Conservation (phyloP, 2,113 vertebrate species). For the Vanacampus margaritifer region DNA sequence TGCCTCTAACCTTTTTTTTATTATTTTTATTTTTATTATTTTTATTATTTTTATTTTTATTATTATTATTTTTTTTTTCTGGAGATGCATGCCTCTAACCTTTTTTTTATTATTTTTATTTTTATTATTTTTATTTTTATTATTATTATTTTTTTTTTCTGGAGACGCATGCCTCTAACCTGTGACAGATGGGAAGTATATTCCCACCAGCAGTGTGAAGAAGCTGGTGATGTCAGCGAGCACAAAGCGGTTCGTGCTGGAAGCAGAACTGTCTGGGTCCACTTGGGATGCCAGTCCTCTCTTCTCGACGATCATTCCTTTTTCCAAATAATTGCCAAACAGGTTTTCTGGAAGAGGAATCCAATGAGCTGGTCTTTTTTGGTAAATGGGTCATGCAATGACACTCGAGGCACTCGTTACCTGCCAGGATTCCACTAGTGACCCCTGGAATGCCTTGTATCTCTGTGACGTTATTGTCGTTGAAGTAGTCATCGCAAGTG, state of each 20-base stretch:
- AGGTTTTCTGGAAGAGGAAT: slow-evolving; percentile 80
- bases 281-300: slow-evolving; percentile 67
- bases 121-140: no score
- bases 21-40: no score
- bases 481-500: slow-evolving; percentile 92
- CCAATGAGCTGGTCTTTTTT: neutral
- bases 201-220: slow-evolving; percentile 95
- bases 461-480: slow-evolving; percentile 86
- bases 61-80: no score
- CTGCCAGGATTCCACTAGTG: slow-evolving; percentile 89
- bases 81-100: no score
- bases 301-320: slow-evolving; percentile 85
- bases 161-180: no score
- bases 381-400: neutral
- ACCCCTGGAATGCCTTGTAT: slow-evolving; percentile 92
- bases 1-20: no score
- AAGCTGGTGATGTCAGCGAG: slow-evolving; percentile 94
- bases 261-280: slow-evolving; percentile 58
- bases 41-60: no score
- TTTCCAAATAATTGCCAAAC: slow-evolving; percentile 86
- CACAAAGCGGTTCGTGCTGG: slow-evolving; percentile 85
- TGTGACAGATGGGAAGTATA: slow-evolving; percentile 98
- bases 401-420: slow-evolving; percentile 52
- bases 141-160: no score
- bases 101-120: no score